Conservation (phyloP, 2,797 vertebrate genomes). For the Mormyrus hasselquistii region DNA sequence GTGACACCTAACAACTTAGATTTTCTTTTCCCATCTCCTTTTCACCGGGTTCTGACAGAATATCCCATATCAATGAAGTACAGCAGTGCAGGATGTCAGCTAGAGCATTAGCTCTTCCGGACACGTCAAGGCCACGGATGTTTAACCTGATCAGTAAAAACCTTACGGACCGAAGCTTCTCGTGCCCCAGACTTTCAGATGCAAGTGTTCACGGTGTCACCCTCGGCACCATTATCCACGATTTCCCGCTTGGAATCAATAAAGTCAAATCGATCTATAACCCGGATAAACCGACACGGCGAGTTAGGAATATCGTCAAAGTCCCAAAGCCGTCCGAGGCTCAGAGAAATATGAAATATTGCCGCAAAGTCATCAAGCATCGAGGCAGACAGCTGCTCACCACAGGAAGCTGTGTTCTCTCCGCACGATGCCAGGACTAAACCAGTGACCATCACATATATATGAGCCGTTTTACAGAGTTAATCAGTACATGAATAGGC, state of each 20-base stretch:
- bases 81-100: background rate
- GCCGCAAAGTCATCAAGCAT: background rate
- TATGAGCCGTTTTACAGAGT: background rate
- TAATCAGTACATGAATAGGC: constrained; percentile 4
- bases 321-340: background rate
- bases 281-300: background rate
- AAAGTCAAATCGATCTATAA: background rate
- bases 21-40: background rate
- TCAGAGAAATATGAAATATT: background rate
- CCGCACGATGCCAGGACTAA: background rate
- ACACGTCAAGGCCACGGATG: background rate
- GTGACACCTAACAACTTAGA: background rate
- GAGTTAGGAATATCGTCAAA: background rate
- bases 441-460: background rate
- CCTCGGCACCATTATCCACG: background rate
- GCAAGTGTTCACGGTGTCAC: background rate
- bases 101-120: background rate
- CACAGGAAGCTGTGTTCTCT: background rate
- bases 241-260: background rate
- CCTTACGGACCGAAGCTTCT: background rate
- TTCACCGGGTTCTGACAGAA: background rate
- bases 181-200: background rate
- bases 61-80: background rate
- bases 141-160: background rate
- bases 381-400: background rate